Evolutionary conservation across 2,113 vertebrate species (phyloP), one percentile per base, ranked within the genome.

Genomic region (Okapia johnstoni): DNA sequence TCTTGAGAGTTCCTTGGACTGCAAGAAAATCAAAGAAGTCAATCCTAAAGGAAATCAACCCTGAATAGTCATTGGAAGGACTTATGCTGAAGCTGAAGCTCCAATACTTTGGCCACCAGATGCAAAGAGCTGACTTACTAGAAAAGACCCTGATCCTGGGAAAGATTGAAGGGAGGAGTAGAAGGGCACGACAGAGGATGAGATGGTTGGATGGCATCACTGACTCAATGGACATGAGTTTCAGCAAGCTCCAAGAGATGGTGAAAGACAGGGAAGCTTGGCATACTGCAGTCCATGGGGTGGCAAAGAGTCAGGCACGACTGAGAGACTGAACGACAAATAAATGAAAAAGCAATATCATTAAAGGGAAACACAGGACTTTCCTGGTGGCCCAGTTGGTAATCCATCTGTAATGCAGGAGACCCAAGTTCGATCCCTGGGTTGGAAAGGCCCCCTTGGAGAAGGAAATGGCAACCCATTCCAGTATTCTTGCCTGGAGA

Each of bases 371-470:
- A 63, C 30, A 16, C 6, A 66, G 66, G 66, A 36, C 5, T 70
- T 36, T 19, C 66, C 19, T 23, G 66, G n/a, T 70, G n/a, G 66
- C n/a, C 66, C 66, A 23, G 66, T 70, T 0, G 1, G n/a, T 70
- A 13, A 73, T 12, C 19, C 10, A 6, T n/a, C 66, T 23, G n/a
- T n/a, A 73, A 11, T 40, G 66, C 66, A 73, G 10, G 19, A 23
- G 19, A 73, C n/a, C n/a, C 0, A 5, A 40, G 10, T 73, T 40
- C 0, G 1, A 40, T 40, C n/a, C 36, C 66, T 40, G 66, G 66
- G n/a, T 40, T 73, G n/a, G 19, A 73, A 73, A 40, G n/a, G 19
- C 10, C 10, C n/a, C 66, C 10, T 73, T 40, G 66, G n/a, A 40
- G 10, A 73, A 73, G n/a, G n/a, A 73, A 73, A 73, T 40, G 66